Conservation (phyloP, 2,888 invertebrate genomes). For the Cryptocephalus primarius region DNA sequence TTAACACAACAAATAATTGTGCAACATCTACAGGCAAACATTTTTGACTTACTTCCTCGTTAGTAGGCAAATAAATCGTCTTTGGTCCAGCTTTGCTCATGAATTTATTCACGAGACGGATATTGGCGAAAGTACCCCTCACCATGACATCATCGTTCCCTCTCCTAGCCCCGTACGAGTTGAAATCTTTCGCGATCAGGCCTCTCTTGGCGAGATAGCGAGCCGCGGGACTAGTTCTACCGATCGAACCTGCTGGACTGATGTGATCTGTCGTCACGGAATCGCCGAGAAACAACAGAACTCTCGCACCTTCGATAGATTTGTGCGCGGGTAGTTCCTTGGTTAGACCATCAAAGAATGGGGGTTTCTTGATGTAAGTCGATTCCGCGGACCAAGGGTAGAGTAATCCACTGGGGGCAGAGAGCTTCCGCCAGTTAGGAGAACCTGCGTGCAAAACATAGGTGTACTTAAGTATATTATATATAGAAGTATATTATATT, state of each 20-base stretch:
- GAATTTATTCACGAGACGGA: constrained; percentile 87
- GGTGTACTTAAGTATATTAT: too few species aligned
- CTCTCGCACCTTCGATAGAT: constrained; percentile 62
- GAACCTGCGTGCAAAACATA: constrained; percentile 7
- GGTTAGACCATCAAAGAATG: constrained; percentile 69
- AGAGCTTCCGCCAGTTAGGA: constrained; percentile 12
- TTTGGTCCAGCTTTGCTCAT: constrained; percentile 67
- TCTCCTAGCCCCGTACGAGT: constrained; percentile 94
- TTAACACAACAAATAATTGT: too few species aligned
- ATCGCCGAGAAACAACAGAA: constrained; percentile 81
- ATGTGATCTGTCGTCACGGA: constrained; percentile 99
- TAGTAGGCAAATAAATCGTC: constrained; percentile 79
- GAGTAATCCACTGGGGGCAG: constrained; percentile 41
- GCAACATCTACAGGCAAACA: too few species aligned
- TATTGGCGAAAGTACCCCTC: constrained; percentile 97
- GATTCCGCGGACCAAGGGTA: constrained; percentile 88
- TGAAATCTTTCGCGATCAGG: constrained; percentile 86
- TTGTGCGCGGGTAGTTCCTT: constrained; percentile 51
- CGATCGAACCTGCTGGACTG: constrained; percentile 95
- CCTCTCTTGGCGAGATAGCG: constrained; percentile 58
- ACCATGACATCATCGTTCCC: constrained; percentile 98
- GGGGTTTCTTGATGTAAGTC: constrained; percentile 93
- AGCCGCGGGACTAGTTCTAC: constrained; percentile 89
- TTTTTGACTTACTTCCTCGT: constrained; percentile 52
- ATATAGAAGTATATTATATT: too few species aligned